Percentiles rank a stretch among this genome's conserved stretches.
Evolutionary conservation across 2,113 vertebrate genomes (phyloP).

Genomic region (Cheirogaleus medius): DNA sequence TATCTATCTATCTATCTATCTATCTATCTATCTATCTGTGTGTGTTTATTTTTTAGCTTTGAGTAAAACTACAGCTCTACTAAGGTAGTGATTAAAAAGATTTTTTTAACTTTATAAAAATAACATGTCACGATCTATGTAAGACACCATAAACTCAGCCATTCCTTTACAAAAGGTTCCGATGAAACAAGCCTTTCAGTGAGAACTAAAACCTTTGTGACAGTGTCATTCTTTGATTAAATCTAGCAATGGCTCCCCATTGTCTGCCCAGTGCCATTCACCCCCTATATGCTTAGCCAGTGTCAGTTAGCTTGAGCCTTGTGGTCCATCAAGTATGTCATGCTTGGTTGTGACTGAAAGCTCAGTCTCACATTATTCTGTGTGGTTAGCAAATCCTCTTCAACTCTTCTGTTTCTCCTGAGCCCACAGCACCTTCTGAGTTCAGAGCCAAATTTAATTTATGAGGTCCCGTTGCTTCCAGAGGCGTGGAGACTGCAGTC

Average conservation of each 20-base stretch:
- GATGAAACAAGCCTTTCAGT: not conserved
- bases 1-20: too few relatives aligned
- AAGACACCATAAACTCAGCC: not conserved
- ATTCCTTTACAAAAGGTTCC: not conserved
- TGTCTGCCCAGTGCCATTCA: not conserved
- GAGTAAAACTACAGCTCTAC: not conserved
- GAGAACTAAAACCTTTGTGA: not conserved
- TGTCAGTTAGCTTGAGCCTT: rapidly evolving
- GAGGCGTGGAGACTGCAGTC: rapidly evolving
- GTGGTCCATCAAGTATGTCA: rapidly evolving
- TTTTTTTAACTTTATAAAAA: not conserved
- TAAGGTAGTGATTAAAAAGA: not conserved
- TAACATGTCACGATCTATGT: not conserved
- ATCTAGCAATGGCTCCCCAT: rapidly evolving
- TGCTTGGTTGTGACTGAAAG: rapidly evolving
- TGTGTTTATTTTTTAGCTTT: not conserved
- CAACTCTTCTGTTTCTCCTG: too few relatives aligned
- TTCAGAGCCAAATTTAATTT: not conserved
- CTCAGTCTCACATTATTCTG: not conserved
- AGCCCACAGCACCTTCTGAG: rapidly evolving
- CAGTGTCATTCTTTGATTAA: rapidly evolving
- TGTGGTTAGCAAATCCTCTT: too few relatives aligned
- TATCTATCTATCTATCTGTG: too few relatives aligned
- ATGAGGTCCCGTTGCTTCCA: not conserved
- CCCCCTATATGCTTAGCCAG: not conserved